phyloP scores from a whole-genome alignment of 2,113 vertebrate genomes.

The Deroptyus accipitrinus region DNA sequence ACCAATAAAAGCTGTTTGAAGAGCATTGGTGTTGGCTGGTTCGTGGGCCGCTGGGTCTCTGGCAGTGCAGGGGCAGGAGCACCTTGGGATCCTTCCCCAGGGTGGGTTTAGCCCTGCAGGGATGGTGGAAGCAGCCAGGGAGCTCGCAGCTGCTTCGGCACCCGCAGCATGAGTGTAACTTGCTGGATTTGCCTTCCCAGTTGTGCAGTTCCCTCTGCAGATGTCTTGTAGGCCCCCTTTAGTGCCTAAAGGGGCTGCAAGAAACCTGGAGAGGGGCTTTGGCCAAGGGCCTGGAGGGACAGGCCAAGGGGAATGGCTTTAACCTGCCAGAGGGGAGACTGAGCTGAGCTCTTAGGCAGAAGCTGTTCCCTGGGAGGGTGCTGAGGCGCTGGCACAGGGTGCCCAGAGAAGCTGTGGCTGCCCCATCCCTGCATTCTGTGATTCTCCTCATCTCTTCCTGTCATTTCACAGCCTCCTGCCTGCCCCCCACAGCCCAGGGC shows the following conservation, averaged over 20 bases:
- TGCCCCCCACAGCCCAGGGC: not conserved
- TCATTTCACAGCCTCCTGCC: not conserved
- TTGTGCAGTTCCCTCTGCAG: not conserved
- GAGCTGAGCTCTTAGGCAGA: not conserved
- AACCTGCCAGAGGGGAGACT: no score
- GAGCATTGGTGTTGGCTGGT: accelerated
- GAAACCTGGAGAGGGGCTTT: not conserved
- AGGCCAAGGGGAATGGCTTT: not conserved
- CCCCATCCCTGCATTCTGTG: not conserved
- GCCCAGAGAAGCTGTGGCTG: not conserved
- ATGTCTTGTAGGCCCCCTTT: not conserved
- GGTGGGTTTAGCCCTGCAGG: not conserved
- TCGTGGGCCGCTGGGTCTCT: accelerated
- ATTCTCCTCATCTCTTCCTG: not conserved
- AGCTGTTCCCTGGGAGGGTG: not conserved
- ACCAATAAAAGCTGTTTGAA: constrained; percentile 41
- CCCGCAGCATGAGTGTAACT: not conserved
- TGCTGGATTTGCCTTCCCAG: not conserved
- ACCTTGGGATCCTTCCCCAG: accelerated
- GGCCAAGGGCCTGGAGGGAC: not conserved
- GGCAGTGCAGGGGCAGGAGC: accelerated
- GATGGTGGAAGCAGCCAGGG: not conserved
- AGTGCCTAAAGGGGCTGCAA: not conserved
- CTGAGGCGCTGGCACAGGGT: not conserved
- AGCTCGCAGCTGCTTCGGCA: not conserved